phyloP scores from a whole-genome alignment of 2,113 vertebrate species.

The Pungitius pungitius region DNA sequence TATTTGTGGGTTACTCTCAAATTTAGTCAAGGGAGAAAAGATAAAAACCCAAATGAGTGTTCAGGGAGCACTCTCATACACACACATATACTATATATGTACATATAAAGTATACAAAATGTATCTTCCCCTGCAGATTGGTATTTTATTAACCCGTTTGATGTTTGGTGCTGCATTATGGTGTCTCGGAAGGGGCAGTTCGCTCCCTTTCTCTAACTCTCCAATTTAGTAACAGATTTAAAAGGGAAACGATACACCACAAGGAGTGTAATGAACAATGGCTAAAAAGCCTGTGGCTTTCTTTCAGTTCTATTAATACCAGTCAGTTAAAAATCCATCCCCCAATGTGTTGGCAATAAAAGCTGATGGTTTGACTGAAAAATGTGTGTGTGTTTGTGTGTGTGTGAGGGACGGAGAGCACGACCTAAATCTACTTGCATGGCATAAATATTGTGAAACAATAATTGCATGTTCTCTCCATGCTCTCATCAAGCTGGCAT shows the following conservation, averaged over 20 bases:
- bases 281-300: slow-evolving; percentile 38
- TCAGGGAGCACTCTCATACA: background rate
- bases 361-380: slow-evolving; percentile 23
- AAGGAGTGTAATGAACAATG: slow-evolving; percentile 33
- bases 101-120: slow-evolving; percentile 32
- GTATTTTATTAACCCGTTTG: slow-evolving; percentile 52
- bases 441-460: slow-evolving; percentile 26
- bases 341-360: slow-evolving; percentile 9
- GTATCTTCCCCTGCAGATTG: slow-evolving; percentile 41
- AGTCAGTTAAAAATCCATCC: slow-evolving; percentile 33
- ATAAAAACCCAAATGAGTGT: slow-evolving; percentile 10
- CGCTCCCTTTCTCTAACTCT: slow-evolving; percentile 24
- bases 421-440: slow-evolving; percentile 2
- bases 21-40: slow-evolving; percentile 17
- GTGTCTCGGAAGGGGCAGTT: slow-evolving; percentile 39
- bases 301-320: slow-evolving; percentile 39
- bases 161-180: slow-evolving; percentile 50
- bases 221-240: slow-evolving; percentile 43
- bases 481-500: slow-evolving; percentile 35
- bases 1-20: slow-evolving; percentile 42
- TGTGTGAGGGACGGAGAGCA: background rate
- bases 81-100: background rate
- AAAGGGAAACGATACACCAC: slow-evolving; percentile 33
- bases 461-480: slow-evolving; percentile 24
- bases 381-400: slow-evolving; percentile 4